Percentiles rank a stretch among this genome's conserved stretches.
Conservation (phyloP, 2,797 vertebrate genomes). For the Nannoperca australis region DNA sequence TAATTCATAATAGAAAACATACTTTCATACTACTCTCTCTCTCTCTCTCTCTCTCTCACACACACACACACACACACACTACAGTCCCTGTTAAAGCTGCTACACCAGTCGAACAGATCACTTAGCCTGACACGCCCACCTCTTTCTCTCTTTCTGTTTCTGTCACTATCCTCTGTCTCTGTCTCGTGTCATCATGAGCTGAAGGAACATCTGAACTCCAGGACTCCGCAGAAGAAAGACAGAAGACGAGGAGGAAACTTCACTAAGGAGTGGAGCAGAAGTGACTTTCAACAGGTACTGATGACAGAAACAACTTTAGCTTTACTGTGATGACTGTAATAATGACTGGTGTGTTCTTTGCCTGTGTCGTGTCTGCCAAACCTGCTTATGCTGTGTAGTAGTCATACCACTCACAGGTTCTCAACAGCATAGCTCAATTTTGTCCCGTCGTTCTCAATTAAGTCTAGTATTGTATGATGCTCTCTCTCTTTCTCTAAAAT, state of each 20-base stretch:
- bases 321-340: background rate
- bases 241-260: constrained; percentile 5
- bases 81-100: constrained; percentile 39
- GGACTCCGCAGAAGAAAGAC: background rate
- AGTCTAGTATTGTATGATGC: background rate
- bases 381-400: background rate
- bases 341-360: background rate
- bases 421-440: background rate
- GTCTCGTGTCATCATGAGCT: constrained; percentile 17
- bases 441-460: background rate
- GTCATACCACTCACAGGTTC: background rate
- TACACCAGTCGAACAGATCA: constrained; percentile 54
- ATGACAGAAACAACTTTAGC: background rate
- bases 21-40: background rate
- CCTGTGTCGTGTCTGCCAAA: background rate
- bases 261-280: background rate
- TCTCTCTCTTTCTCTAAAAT: no score
- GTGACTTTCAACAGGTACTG: constrained; percentile 29
- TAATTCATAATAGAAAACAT: background rate
- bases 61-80: constrained; percentile 1
- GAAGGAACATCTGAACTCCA: constrained; percentile 13
- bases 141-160: background rate
- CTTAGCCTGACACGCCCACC: constrained; percentile 41
- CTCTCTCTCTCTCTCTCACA: background rate
- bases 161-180: constrained; percentile 2